Conservation (phyloP, 2,797 vertebrate species). For the Gymnothorax javanicus region DNA sequence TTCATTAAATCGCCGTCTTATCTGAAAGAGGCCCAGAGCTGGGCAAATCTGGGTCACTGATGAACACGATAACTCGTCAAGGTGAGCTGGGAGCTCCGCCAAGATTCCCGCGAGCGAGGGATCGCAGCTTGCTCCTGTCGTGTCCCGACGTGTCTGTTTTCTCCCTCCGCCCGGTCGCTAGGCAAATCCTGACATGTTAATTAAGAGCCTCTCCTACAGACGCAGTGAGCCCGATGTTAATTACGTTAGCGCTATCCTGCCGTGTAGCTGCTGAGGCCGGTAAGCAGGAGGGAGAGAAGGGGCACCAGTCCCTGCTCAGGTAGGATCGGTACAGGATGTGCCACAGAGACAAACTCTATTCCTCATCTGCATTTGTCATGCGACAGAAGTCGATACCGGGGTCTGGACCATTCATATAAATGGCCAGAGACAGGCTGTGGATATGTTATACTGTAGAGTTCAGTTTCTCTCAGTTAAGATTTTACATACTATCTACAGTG, state of each 20-base stretch:
- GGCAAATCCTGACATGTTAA: background rate
- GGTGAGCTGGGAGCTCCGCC: constrained; percentile 8
- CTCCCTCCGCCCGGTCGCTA: background rate
- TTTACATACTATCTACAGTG: background rate
- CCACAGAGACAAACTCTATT: background rate
- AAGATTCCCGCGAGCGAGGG: background rate
- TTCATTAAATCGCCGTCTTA: constrained; percentile 3
- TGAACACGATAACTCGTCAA: constrained; percentile 21
- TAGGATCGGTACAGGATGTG: background rate
- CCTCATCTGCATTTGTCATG: background rate
- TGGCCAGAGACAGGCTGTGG: background rate
- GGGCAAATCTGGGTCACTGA: background rate
- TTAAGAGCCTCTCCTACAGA: background rate
- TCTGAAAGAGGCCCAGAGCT: background rate
- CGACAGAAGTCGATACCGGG: background rate
- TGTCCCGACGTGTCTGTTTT: background rate
- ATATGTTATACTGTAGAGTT: background rate
- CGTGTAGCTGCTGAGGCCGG: background rate
- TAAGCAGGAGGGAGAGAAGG: background rate
- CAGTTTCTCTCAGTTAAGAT: background rate
- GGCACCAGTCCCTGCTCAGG: background rate
- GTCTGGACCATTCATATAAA: background rate
- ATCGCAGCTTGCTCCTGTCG: background rate
- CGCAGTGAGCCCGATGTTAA: constrained; percentile 11
- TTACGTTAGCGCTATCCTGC: background rate